phyloP scores from a whole-genome alignment of 1,140 invertebrate genomes.

The Drosophila kepulauana region DNA sequence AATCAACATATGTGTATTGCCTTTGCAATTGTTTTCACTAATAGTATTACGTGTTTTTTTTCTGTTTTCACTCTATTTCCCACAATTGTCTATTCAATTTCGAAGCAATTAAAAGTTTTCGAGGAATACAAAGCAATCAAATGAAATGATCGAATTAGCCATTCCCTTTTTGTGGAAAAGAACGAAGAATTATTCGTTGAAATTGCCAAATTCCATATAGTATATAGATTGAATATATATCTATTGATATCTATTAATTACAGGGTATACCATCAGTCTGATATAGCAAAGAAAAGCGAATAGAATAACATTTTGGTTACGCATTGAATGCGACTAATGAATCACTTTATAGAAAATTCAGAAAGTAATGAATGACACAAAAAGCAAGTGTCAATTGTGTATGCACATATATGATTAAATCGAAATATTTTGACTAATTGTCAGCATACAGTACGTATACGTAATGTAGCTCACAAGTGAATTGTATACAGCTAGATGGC shows the following conservation, averaged over 20 bases:
- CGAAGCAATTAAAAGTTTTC: conserved; percentile 76
- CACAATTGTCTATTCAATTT: conserved; percentile 77
- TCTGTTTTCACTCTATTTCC: conserved; percentile 32
- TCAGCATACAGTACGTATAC: conserved; percentile 1
- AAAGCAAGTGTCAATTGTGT: conserved; percentile 10
- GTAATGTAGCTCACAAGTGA: conserved; percentile 25
- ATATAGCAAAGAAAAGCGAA: no score
- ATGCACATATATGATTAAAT: conserved; percentile 39
- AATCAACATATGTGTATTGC: conserved; percentile 18
- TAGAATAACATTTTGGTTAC: no score
- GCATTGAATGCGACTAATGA: conserved; percentile 31
- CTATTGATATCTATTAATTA: no score
- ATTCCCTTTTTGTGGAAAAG: conserved; percentile 3
- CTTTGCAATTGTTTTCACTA: conserved; percentile 30
- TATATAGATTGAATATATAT: no score
- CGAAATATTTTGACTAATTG: conserved; percentile 25
- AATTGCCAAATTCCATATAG: no score
- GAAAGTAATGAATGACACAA: conserved; percentile 47
- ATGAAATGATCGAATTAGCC: background rate
- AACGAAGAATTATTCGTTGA: no score
- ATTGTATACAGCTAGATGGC: conserved; percentile 17
- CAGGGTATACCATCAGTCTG: no score
- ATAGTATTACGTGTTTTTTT: background rate
- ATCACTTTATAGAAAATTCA: conserved; percentile 44
- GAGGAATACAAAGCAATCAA: conserved; percentile 63